These are phyloP conservation scores for Stichodactyla mertensii DNA, from an alignment of 64 coral and sea anemone genomes.

Conservation along the genomic window DNA sequence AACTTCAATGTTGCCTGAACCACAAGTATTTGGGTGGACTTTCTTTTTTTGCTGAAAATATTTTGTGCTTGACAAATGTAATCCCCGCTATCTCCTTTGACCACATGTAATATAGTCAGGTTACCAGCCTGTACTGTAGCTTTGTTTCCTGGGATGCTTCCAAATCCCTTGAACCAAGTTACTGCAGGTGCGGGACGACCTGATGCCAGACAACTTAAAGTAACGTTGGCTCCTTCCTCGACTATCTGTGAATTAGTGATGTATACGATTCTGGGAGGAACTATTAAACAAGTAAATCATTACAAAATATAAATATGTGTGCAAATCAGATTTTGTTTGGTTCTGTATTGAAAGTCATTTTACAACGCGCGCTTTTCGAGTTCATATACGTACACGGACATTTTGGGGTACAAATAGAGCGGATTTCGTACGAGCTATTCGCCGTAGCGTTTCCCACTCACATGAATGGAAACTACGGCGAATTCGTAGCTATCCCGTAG, in stretches of 20 bases:
- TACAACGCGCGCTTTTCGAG: no score
- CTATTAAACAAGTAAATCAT: not conserved
- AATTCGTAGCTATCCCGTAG: no score
- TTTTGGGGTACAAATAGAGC: no score
- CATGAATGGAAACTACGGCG: no score
- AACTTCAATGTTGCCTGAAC: not conserved
- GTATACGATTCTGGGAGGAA: not conserved
- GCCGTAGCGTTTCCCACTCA: no score
- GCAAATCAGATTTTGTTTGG: not conserved
- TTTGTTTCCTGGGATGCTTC: not conserved
- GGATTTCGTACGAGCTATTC: no score
- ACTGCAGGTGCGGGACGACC: not conserved
- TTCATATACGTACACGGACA: no score
- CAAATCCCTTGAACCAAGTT: not conserved
- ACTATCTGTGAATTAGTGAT: not conserved
- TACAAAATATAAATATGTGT: no score
- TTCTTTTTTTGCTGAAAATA: not conserved
- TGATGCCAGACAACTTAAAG: not conserved
- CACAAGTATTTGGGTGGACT: not conserved
- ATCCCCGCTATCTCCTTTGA: not conserved
- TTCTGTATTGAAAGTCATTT: no score
- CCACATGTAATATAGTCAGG: not conserved
- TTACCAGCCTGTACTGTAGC: no score
- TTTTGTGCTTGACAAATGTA: slow-evolving; percentile 8
- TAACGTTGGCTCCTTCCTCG: slow-evolving; percentile 5